Evolutionary conservation across 2,888 invertebrate species (phyloP).

Genomic region (Caenorhabditis sp.): DNA sequence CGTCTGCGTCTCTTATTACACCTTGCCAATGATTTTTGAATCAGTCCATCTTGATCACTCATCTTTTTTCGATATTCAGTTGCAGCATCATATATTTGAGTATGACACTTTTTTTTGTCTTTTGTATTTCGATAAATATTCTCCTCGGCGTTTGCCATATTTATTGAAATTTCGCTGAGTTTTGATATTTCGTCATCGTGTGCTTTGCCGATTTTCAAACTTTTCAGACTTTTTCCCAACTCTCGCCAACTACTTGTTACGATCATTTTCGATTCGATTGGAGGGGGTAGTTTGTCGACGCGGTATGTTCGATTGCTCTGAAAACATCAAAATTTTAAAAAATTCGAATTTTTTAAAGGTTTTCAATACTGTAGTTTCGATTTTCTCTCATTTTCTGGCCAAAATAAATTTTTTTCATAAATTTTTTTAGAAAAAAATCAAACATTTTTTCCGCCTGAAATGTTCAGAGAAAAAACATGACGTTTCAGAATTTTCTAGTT

Average conservation of each 20-base stretch:
- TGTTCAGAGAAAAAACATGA: too few relatives aligned
- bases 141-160: neutral
- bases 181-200: neutral
- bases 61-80: neutral
- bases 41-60: neutral
- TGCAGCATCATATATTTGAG: neutral
- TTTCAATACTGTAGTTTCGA: too few relatives aligned
- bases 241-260: neutral
- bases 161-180: neutral
- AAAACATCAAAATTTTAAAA: neutral
- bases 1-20: neutral
- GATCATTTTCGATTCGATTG: neutral
- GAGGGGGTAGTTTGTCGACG: neutral
- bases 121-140: neutral
- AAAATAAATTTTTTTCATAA: too few relatives aligned
- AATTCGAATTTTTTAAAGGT: too few relatives aligned
- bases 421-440: too few relatives aligned
- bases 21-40: neutral
- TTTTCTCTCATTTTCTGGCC: too few relatives aligned
- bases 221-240: slow-evolving; percentile 1
- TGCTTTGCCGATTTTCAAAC: neutral
- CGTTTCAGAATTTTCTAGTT: too few relatives aligned
- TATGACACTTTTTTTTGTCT: neutral
- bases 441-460: too few relatives aligned
- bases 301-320: neutral